Percentiles rank a stretch among this genome's conserved stretches.
These are phyloP conservation scores for Hydractinia echinata DNA, from an alignment of 30 jellyfish, hydroid and myxozoan genomes.

Conservation along the genomic window DNA sequence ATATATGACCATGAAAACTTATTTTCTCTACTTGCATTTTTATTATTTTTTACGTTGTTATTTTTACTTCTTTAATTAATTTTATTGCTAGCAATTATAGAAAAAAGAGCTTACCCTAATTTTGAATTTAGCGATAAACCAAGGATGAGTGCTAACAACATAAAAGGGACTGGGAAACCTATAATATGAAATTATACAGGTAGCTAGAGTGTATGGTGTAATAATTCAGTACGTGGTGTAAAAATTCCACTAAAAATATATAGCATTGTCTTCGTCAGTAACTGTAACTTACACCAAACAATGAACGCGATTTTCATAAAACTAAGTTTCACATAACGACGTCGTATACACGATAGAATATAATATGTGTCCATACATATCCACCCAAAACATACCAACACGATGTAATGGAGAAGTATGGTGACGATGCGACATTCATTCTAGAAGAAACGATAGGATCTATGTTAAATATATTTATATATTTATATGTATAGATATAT, in stretches of 20 bases:
- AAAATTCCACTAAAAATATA: neutral
- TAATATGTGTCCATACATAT: conserved; percentile 58
- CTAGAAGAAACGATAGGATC: conserved; percentile 32
- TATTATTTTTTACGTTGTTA: too few relatives aligned
- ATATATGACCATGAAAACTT: too few relatives aligned
- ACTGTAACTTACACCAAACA: conserved; percentile 61
- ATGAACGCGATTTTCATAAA: conserved; percentile 50
- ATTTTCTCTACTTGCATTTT: too few relatives aligned
- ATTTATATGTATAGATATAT: too few relatives aligned
- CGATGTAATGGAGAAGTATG: conserved; percentile 65
- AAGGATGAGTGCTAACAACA: conserved; percentile 33
- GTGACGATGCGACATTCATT: conserved; percentile 64
- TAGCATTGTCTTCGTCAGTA: neutral
- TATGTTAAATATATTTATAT: too few relatives aligned
- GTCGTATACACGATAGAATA: conserved; percentile 56
- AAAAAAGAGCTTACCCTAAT: conserved; percentile 36
- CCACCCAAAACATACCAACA: conserved; percentile 68
- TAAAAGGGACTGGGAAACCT: conserved; percentile 59
- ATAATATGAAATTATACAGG: neutral
- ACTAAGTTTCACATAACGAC: conserved; percentile 46
- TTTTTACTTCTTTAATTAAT: too few relatives aligned
- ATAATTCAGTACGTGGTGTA: neutral
- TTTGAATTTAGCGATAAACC: conserved; percentile 47
- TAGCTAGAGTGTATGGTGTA: neutral
- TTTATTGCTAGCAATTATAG: too few relatives aligned